Evolutionary conservation across 2,113 vertebrate genomes (phyloP).

Genomic region (Ochotona princeps): DNA sequence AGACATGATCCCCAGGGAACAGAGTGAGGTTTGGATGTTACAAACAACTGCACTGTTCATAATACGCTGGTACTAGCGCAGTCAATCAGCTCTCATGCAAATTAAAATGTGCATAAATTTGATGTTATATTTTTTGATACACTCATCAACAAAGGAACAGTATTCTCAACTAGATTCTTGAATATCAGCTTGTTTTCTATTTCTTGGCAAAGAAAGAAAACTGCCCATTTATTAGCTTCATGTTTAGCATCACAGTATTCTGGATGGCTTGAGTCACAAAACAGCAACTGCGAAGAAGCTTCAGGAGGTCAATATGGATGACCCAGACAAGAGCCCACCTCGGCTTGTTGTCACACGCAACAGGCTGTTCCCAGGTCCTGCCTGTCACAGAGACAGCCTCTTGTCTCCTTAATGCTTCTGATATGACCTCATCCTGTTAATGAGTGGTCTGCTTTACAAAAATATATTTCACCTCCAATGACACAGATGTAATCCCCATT

Average conservation of each 20-base stretch:
- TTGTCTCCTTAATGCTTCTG: background rate
- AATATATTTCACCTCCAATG: background rate
- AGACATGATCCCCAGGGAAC: constrained; percentile 80
- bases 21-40: constrained; percentile 76
- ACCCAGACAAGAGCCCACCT: background rate
- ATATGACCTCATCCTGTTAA: background rate
- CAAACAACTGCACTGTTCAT: constrained; percentile 82
- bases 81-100: constrained; percentile 74
- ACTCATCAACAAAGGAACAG: constrained; percentile 50
- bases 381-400: background rate
- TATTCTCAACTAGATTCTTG: constrained; percentile 44
- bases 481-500: background rate
- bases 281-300: background rate
- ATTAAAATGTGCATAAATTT: constrained; percentile 60
- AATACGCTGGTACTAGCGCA: constrained; percentile 69
- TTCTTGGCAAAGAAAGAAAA: constrained; percentile 36
- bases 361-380: background rate
- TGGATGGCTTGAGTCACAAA: background rate
- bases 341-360: background rate
- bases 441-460: background rate
- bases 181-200: constrained; percentile 3
- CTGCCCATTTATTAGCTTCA: background rate
- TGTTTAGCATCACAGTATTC: background rate
- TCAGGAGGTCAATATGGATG: background rate
- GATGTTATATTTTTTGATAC: constrained; percentile 33